Base-by-base conservation (phyloP, 2,113 vertebrate genomes). In the Gadus chalcogrammus region DNA sequence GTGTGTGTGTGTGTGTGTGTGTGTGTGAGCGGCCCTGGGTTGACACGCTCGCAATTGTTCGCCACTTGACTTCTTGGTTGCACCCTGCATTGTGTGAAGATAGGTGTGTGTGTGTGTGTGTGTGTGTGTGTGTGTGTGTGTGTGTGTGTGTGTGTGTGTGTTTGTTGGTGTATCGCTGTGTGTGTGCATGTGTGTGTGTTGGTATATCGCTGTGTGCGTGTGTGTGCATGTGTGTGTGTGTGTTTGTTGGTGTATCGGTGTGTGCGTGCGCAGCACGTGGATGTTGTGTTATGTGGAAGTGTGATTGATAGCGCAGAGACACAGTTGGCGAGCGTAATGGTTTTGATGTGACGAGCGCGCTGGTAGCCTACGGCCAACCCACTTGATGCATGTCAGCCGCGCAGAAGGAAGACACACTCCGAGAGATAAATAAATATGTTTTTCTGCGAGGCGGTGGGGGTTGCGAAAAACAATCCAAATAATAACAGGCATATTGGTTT, bases 141-240 rank as follows among this genome's bases (percentile, higher is more conserved):
- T 67, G 6, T 60, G 16, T 62, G 8, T 67, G 22, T 68, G 56
- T 68, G 67, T 68, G 56, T 56, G 42, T 53, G 42, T 66, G 65
- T 66, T 42, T 53, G 65, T 24, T 24, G 24, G 64, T 48, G 62
- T 53, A 1, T 15, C 52, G 15, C 1, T 24, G 15, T 15, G 52
- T 53, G 22, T 2, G 22, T 24, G 66, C 0, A 15, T 20, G 42
- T 53, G 42, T 66, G 65, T 66, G 65, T 24, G 24, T 2, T 24
- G 24, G 2, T 24, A 1, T 3, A 53, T 53, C 8, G 52, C 1
- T 24, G 15, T 15, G 48, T 53, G 24, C 24, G 24, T 24, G 24
- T 24, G 24, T 24, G 24, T 24, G 24, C 2, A 24, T 24, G 24
- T 24, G 20, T 20, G n/a, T n/a, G n/a, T n/a, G 24, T 24, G 1